Percentiles rank a stretch among this genome's conserved stretches.
Evolutionary conservation across 2,888 invertebrate species (phyloP).

Genomic region (Agrotis ipsilon): DNA sequence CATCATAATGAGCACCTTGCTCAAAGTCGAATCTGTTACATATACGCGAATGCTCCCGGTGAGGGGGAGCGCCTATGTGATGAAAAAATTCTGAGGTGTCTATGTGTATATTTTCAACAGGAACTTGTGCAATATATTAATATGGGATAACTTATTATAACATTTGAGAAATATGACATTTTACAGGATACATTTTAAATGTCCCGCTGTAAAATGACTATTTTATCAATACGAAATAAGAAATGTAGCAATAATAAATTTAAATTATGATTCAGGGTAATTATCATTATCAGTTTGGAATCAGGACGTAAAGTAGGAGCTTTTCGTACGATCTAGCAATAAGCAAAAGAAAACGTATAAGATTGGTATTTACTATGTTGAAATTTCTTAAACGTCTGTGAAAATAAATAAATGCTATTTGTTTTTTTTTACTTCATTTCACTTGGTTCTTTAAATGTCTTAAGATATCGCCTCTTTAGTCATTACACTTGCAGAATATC

Average conservation of each 20-base stretch:
- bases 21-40: too few relatives aligned
- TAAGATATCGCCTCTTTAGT: background rate
- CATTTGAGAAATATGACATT: constrained; percentile 11
- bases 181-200: background rate
- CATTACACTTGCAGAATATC: background rate
- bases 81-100: constrained; percentile 16
- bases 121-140: constrained; percentile 23
- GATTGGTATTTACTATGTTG: background rate
- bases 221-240: constrained; percentile 36
- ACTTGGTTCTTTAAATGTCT: background rate
- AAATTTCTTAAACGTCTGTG: background rate
- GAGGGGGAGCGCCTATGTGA: too few relatives aligned
- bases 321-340: constrained; percentile 10
- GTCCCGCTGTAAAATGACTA: constrained; percentile 3
- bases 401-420: too few relatives aligned
- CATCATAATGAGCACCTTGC: too few relatives aligned
- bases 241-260: constrained; percentile 56
- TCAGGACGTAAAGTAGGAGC: constrained; percentile 8
- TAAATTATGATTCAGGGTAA: constrained; percentile 48
- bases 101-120: constrained; percentile 7
- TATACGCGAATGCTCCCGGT: too few relatives aligned
- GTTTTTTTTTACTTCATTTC: too few relatives aligned
- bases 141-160: constrained; percentile 11
- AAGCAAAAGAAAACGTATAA: background rate
- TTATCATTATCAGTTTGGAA: constrained; percentile 29